Conservation (phyloP, 2,113 vertebrate genomes). For the Heterochromis multidens region DNA sequence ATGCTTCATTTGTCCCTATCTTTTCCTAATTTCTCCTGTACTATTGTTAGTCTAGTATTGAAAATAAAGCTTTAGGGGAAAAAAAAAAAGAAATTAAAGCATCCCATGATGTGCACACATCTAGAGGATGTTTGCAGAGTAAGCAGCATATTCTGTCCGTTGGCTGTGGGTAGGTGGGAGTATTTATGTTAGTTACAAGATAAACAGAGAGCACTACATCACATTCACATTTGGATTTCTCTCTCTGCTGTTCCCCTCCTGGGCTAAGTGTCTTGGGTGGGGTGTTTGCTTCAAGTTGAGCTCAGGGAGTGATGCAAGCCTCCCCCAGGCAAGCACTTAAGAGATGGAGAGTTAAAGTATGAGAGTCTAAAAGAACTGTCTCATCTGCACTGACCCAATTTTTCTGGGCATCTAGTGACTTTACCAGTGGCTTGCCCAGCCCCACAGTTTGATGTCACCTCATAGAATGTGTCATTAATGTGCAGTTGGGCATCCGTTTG, state of each 20-base stretch:
- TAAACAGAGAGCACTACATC: conserved; percentile 50
- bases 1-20: not conserved
- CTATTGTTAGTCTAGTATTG: not conserved
- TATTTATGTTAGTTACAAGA: conserved; percentile 70
- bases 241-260: conserved; percentile 7
- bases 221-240: conserved; percentile 14
- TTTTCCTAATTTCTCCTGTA: not conserved
- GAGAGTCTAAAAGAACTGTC: not conserved
- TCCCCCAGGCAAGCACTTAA: conserved; percentile 34
- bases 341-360: conserved; percentile 17
- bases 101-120: conserved; percentile 21
- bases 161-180: conserved; percentile 48
- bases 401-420: not conserved
- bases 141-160: conserved; percentile 43
- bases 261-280: conserved; percentile 41
- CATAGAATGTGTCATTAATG: not conserved
- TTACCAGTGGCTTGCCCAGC: not conserved
- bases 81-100: not conserved
- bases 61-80: not conserved
- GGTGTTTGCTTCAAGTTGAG: conserved; percentile 34
- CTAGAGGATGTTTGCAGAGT: conserved; percentile 38
- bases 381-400: conserved; percentile 13
- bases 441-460: not conserved
- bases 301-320: conserved; percentile 59
- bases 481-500: conserved; percentile 3